Evolutionary conservation across 2,113 vertebrate species (phyloP).

Genomic region (Mystacornis crossleyi): DNA sequence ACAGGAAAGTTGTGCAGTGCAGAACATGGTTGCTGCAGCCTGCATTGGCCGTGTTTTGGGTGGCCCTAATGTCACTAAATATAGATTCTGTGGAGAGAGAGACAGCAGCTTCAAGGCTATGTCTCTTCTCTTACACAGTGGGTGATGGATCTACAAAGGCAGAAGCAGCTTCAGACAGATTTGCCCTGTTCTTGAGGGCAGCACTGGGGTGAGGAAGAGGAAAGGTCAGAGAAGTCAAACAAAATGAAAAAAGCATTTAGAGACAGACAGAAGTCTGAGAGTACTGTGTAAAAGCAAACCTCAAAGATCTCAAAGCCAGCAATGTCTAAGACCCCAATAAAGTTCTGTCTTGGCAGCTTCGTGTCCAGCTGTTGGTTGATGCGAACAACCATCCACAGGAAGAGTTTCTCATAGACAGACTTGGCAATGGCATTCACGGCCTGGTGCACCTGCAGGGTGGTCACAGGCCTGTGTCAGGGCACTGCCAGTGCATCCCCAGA

Average conservation of each 20-base stretch:
- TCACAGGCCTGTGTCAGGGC: not conserved
- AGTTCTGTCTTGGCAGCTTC: slow-evolving; percentile 75
- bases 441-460: slow-evolving; percentile 68
- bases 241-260: not conserved
- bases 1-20: not conserved
- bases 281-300: slow-evolving; percentile 49
- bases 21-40: not conserved
- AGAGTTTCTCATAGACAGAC: slow-evolving; percentile 79
- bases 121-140: not conserved
- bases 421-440: slow-evolving; percentile 78
- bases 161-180: not conserved
- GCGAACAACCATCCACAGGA: slow-evolving; percentile 78
- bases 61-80: not conserved
- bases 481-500: not conserved
- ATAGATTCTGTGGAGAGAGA: not conserved
- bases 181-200: not conserved
- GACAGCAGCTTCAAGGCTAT: not conserved
- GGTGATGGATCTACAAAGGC: not conserved
- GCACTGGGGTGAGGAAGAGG: not conserved
- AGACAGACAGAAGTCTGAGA: not conserved
- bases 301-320: slow-evolving; percentile 84
- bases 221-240: not conserved
- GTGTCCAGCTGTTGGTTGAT: slow-evolving; percentile 81
- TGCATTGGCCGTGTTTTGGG: not conserved
- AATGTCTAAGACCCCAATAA: slow-evolving; percentile 79